Base-by-base conservation (phyloP, 2,113 vertebrate species). In the Notiomystis cincta region DNA sequence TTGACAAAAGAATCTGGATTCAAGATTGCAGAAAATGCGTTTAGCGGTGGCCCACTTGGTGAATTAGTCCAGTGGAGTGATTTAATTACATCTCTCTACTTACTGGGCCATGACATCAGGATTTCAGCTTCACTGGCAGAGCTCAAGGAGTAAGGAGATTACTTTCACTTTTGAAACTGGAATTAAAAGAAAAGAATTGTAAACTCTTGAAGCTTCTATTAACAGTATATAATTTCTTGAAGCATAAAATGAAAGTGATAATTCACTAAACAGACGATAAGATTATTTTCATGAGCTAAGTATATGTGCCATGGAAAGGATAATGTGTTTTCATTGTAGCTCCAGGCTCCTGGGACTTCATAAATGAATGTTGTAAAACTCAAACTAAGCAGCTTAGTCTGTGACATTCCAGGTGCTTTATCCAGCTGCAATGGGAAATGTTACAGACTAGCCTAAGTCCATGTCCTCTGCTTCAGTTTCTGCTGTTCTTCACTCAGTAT, bases 21-120 rank as follows among this genome's bases (percentile, higher is more conserved):
- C 98, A 99, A 99, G 98, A 99, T 99, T n/a, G 99, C 99, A 58
- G 99, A 99, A 97, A 99, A 99, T 67, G 99, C 99, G 0, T 99
- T 99, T 98, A 99, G 99, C 1, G 99, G 99, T 35, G 99, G 99
- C 73, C 99, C 99, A 14, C 97, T 99, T 90, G 99, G 99, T 33
- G 99, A 99, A 98, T 97, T 99, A 98, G 99, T 99, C 93, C 99
- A 99, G 96, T 99, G 99, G 99, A 99, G 99, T 96, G 99, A 99
- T 98, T 99, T 99, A 98, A 99, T 99, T 97, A 99, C 99, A 97
- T 99, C 99, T 67, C 98, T 99, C 72, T 99, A 99, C 98, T 98
- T 99, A 97, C 98, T 99, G 97, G 99, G 99, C 96, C 99, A 99
- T 91, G 99, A 99, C 96, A 98, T 99, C 89, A 98, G 98, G 97